phyloP scores from a whole-genome alignment of 2,113 vertebrate genomes.

The Leucosticte australis region DNA sequence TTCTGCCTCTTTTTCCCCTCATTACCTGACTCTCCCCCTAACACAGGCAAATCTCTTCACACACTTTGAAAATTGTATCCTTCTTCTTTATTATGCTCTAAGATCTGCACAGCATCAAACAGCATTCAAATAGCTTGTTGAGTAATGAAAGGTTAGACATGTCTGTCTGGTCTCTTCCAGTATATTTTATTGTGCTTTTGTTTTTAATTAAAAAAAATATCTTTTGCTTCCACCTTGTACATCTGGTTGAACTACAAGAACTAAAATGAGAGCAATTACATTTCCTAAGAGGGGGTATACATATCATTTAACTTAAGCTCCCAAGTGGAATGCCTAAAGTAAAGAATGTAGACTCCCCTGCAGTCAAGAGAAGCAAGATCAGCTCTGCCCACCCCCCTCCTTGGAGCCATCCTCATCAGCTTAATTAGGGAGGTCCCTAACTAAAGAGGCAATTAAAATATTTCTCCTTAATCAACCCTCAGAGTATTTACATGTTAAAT shows the following conservation, averaged over 20 bases:
- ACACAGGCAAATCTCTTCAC: background rate
- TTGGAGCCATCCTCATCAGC: background rate
- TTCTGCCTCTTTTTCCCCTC: background rate
- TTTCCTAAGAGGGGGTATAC: background rate
- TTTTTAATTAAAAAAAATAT: constrained; percentile 39
- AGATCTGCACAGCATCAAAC: background rate
- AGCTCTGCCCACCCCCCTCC: background rate
- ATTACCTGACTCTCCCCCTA: background rate
- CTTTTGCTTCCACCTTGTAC: constrained; percentile 4
- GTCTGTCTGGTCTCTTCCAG: background rate
- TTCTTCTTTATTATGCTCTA: background rate
- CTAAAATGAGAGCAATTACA: constrained; percentile 3
- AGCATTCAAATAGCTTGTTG: background rate
- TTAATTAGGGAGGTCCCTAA: background rate
- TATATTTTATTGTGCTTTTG: background rate
- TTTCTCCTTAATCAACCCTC: background rate
- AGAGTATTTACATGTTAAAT: background rate
- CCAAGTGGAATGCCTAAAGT: constrained; percentile 8
- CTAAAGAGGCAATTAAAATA: background rate
- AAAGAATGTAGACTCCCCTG: constrained; percentile 15
- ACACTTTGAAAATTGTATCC: background rate
- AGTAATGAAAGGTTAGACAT: background rate
- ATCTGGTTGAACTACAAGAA: background rate
- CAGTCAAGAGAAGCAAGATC: background rate
- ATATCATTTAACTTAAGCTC: background rate